phyloP scores from a whole-genome alignment of 2,888 invertebrate species.

The Dexiosoma caninum region DNA sequence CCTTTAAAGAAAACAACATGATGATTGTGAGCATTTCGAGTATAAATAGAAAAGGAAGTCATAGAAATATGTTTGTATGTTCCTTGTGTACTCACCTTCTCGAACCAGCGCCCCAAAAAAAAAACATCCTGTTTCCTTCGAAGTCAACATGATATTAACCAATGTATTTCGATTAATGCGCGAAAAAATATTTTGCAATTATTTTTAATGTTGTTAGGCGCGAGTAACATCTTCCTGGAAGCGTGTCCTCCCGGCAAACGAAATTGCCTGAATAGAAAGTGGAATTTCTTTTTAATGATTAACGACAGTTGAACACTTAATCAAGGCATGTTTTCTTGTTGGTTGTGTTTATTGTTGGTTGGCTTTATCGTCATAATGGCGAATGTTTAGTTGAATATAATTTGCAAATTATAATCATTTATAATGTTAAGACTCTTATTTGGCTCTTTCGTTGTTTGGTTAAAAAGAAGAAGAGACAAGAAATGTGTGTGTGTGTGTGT shows the following conservation, averaged over 20 bases:
- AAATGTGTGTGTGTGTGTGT: background rate
- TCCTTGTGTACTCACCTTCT: background rate
- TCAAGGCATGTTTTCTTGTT: constrained; percentile 64
- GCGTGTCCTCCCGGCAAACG: constrained; percentile 40
- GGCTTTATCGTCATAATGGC: constrained; percentile 31
- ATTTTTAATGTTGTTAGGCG: constrained; percentile 62
- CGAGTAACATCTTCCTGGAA: constrained; percentile 49
- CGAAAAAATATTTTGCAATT: constrained; percentile 62
- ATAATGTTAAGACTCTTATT: background rate
- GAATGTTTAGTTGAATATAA: constrained; percentile 19
- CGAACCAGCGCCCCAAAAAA: background rate
- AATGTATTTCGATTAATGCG: constrained; percentile 59
- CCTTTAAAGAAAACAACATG: constrained; percentile 58
- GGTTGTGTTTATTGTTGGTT: no score
- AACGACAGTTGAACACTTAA: constrained; percentile 63
- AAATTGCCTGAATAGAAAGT: background rate
- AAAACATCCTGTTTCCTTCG: constrained; percentile 34
- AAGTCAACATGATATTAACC: constrained; percentile 53
- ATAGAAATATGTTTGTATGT: constrained; percentile 52
- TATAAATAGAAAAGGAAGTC: constrained; percentile 47
- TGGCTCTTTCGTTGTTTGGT: background rate
- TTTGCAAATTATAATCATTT: constrained; percentile 55
- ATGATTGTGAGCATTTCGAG: constrained; percentile 46
- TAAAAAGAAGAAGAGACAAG: background rate
- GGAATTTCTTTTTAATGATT: constrained; percentile 33